phyloP scores from a whole-genome alignment of 2,113 vertebrate species.

The Paramisgurnus dabryanus region DNA sequence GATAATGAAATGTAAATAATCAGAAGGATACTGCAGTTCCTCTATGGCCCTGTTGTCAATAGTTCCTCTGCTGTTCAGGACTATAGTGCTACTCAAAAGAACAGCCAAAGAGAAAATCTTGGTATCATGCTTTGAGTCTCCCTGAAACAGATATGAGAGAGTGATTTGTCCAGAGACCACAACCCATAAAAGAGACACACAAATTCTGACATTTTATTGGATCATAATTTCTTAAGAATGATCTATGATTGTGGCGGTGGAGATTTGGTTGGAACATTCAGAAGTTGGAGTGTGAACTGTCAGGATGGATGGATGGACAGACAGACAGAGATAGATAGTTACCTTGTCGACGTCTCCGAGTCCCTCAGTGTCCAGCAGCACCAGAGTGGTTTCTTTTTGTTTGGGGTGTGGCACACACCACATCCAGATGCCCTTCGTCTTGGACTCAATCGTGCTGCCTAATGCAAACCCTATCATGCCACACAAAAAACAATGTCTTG shows the following conservation, averaged over 20 bases:
- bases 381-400: neutral
- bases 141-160: constrained; percentile 13
- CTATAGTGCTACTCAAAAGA: constrained; percentile 59
- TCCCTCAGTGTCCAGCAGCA: constrained; percentile 37
- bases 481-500: too few relatives aligned
- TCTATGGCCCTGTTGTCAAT: constrained; percentile 52
- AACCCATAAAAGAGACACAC: neutral
- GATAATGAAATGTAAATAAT: too few relatives aligned
- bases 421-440: too few relatives aligned
- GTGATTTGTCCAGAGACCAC: neutral
- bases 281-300: neutral
- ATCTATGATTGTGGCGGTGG: constrained; percentile 19
- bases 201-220: neutral
- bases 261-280: too few relatives aligned
- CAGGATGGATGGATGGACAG: too few relatives aligned
- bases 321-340: neutral
- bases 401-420: constrained; percentile 1
- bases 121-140: constrained; percentile 57
- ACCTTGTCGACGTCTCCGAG: constrained; percentile 33
- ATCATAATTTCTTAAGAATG: too few relatives aligned
- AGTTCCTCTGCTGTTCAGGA: constrained; percentile 48
- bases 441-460: too few relatives aligned
- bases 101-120: constrained; percentile 64
- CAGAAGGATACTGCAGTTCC: constrained; percentile 1
- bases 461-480: too few relatives aligned